phyloP scores from a whole-genome alignment of 2,113 vertebrate genomes.

The Athene cunicularia region DNA sequence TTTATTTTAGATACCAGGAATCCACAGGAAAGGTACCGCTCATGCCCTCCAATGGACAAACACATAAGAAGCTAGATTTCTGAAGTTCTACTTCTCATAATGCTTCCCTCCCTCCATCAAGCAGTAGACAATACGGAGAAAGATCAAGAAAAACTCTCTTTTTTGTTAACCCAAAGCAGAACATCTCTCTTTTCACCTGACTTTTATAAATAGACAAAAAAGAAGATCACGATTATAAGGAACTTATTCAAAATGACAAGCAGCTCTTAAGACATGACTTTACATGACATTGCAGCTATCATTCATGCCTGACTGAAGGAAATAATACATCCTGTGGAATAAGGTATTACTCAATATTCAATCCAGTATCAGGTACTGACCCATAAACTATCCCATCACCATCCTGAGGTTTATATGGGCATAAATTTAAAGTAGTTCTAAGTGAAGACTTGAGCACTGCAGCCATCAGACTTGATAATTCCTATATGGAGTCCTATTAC shows the following conservation, averaged over 20 bases:
- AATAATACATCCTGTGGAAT: not conserved
- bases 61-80: not conserved
- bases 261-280: not conserved
- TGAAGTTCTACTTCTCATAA: not conserved
- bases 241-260: not conserved
- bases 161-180: not conserved
- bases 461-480: not conserved
- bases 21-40: not conserved
- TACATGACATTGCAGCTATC: not conserved
- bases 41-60: not conserved
- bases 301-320: not conserved
- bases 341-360: not conserved
- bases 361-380: not conserved
- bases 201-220: not conserved
- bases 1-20: not conserved
- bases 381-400: not conserved
- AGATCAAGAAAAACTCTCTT: not conserved
- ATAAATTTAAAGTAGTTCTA: not conserved
- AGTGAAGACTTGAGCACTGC: not conserved
- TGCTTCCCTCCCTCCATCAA: not conserved
- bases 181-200: not conserved
- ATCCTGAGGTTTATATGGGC: not conserved
- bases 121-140: not conserved
- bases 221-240: not conserved
- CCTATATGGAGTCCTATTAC: not conserved